Conservation (phyloP, 2,888 invertebrate genomes). For the Fabriciana adippe region DNA sequence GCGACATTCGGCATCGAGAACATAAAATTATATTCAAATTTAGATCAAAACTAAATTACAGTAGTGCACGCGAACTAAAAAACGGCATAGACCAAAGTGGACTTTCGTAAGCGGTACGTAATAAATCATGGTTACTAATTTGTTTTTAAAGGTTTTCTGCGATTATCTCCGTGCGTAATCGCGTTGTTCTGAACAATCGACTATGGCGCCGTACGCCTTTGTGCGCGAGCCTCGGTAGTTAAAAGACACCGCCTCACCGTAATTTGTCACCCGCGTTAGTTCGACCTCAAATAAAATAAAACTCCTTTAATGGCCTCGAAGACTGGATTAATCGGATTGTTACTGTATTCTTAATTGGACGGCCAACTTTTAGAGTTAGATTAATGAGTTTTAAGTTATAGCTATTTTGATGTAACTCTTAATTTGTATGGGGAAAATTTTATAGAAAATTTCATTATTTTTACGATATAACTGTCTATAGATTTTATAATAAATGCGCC, state of each 20-base stretch:
- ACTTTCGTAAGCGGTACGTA: conserved; percentile 69
- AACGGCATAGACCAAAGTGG: conserved; percentile 32
- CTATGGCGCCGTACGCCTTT: conserved; percentile 53
- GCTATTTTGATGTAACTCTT: neutral
- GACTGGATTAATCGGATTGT: conserved; percentile 72
- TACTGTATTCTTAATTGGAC: conserved; percentile 62
- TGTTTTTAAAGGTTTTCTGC: conserved; percentile 80
- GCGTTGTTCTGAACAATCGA: conserved; percentile 71
- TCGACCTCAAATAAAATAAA: conserved; percentile 60
- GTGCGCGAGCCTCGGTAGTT: conserved; percentile 48
- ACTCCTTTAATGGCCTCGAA: conserved; percentile 63
- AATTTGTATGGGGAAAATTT: no score
- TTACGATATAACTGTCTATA: no score
- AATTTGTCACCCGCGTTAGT: conserved; percentile 68
- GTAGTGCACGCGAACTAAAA: conserved; percentile 78
- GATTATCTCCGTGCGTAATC: conserved; percentile 75
- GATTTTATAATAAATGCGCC: no score
- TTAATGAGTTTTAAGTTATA: conserved; percentile 49
- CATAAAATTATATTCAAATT: conserved; percentile 79
- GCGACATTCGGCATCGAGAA: conserved; percentile 41
- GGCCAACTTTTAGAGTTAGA: conserved; percentile 47
- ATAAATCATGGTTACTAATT: conserved; percentile 81
- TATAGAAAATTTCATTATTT: no score
- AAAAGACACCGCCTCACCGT: conserved; percentile 65
- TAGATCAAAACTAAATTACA: conserved; percentile 78